Evolutionary conservation across 1,140 invertebrate genomes (phyloP), one percentile per base, ranked within the genome.

Genomic region (Megalopta genalis): DNA sequence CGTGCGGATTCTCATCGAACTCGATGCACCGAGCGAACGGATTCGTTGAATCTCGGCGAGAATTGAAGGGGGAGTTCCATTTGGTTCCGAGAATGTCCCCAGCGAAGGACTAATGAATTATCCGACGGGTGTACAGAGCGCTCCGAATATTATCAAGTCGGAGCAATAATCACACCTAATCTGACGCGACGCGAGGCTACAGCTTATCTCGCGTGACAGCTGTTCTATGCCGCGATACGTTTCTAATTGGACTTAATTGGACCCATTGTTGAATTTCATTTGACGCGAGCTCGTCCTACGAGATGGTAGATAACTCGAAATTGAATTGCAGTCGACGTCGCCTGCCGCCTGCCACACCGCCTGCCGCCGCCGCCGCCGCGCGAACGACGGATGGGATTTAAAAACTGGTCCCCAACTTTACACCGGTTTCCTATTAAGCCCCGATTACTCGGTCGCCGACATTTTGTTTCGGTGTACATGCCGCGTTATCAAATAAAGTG

Each of bases 171-270:
- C 63, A 39, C 66, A 23, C 23, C 49, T 67, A 75, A 77, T 71
- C 76, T 42, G 59, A 69, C 65, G 39, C 23, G 16, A 23, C 32
- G 73, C 76, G 39, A 77, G 63, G 63, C 37, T 66, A 23, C 25
- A 37, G 49, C 77, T 79, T 79, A 79, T 74, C 77, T 73, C 70
- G 77, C 69, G 70, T 59, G 77, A 79, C 77, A 74, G 77, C 70
- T 79, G 70, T 65, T 79, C 63, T 46, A 46, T 59, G 57, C 62
- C 69, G 70, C 69, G 49, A 79, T 73, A 79, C 70, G 70, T 65
- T 66, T 73, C 77, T 74, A 79, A 79, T 79, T 79, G 77, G 63
- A 73, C 70, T 74, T 79, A 79, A 79, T 79, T 74, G 70, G 62
- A 73, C 71, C 77, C 77, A 73, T 79, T 73, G 70, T 79, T 74